phyloP scores from a whole-genome alignment of 2,797 vertebrate genomes.

The Mormyrus hasselquistii region DNA sequence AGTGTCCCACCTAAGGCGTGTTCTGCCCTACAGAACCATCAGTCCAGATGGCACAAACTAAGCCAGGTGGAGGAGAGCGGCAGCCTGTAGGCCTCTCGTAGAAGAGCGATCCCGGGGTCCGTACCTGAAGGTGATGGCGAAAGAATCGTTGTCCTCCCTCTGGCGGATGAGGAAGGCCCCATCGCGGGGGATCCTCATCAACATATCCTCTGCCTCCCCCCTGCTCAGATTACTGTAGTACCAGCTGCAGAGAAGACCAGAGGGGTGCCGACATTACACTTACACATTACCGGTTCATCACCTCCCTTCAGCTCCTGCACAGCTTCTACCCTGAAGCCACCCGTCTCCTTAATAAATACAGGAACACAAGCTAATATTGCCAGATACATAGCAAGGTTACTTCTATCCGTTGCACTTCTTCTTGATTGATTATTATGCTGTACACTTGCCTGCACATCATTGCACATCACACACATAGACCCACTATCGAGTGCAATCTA shows the following conservation, averaged over 20 bases:
- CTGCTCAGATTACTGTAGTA: slow-evolving; percentile 88
- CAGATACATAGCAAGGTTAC: background rate
- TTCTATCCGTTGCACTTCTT: background rate
- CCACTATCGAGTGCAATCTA: background rate
- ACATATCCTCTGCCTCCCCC: slow-evolving; percentile 89
- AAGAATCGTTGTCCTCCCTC: slow-evolving; percentile 77
- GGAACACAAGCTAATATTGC: background rate
- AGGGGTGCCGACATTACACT: background rate
- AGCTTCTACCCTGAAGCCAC: background rate
- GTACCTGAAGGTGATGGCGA: slow-evolving; percentile 94
- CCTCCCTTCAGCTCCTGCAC: background rate
- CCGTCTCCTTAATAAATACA: background rate
- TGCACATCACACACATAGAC: background rate
- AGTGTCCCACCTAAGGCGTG: background rate
- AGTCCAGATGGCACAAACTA: background rate
- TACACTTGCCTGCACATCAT: background rate
- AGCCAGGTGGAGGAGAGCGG: background rate
- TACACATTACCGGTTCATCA: background rate
- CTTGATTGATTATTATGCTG: background rate
- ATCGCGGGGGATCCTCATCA: slow-evolving; percentile 86
- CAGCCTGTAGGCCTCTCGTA: background rate
- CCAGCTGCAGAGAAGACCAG: slow-evolving; percentile 67
- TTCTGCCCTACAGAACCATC: background rate
- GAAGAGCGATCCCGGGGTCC: background rate
- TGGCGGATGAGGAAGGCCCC: slow-evolving; percentile 91